Evolutionary conservation across 1,140 invertebrate genomes (phyloP).

Genomic region (Octopus sinensis): DNA sequence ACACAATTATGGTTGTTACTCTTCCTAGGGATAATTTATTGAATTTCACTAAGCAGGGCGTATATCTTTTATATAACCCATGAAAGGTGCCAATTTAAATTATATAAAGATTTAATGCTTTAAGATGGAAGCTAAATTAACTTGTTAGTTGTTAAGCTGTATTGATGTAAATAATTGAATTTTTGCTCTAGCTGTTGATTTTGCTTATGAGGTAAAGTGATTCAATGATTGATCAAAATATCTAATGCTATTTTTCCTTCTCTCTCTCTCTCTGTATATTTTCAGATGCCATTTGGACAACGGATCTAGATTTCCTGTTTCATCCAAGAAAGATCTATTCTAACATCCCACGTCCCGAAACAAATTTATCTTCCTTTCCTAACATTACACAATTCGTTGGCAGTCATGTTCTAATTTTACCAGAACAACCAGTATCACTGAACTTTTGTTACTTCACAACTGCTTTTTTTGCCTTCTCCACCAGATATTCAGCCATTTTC

Average conservation of each 20-base stretch:
- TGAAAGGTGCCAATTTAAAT: too few species aligned
- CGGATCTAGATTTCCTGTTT: constrained; percentile 43
- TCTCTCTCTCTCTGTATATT: constrained; percentile 18
- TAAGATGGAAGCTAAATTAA: too few species aligned
- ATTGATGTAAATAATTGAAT: too few species aligned
- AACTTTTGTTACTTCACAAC: constrained; percentile 42
- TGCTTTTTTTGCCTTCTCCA: constrained; percentile 35
- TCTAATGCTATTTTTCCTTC: neutral
- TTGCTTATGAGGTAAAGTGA: too few species aligned
- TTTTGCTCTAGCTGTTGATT: too few species aligned
- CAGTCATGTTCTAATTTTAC: constrained; percentile 20
- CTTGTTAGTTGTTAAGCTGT: too few species aligned
- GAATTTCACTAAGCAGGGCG: too few species aligned
- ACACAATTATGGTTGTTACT: too few species aligned
- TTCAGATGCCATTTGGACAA: constrained; percentile 42
- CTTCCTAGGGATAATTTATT: too few species aligned
- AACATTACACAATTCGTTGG: constrained; percentile 28
- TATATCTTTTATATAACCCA: too few species aligned
- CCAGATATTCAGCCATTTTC: constrained; percentile 45
- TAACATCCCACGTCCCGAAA: constrained; percentile 33
- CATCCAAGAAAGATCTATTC: constrained; percentile 24
- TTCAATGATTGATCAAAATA: too few species aligned
- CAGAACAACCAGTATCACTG: constrained; percentile 19
- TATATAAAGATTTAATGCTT: too few species aligned
- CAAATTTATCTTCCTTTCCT: constrained; percentile 33